A percentile compares a stretch with the other conserved stretches of the same genome.
Conservation (phyloP, 2,113 vertebrate genomes). For the Sapayoa aenigma region DNA sequence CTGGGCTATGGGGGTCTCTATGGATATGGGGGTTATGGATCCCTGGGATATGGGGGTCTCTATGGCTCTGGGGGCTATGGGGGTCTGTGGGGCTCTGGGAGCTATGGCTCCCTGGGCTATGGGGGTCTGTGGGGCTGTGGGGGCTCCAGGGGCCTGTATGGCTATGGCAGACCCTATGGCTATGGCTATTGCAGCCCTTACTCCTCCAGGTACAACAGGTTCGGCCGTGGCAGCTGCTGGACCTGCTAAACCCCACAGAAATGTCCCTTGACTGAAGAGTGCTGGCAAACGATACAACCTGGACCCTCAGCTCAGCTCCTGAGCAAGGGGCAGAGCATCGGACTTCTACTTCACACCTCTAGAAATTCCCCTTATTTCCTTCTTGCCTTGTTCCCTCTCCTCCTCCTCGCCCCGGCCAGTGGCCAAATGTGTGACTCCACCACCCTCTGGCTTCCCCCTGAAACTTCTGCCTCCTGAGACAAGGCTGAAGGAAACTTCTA, state of each 20-base stretch:
- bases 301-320: background rate
- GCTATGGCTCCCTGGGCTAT: background rate
- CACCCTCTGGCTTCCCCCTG: background rate
- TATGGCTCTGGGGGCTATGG: background rate
- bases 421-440: too few relatives aligned
- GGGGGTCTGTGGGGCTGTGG: background rate
- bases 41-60: background rate
- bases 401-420: background rate
- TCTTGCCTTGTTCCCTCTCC: background rate
- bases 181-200: background rate
- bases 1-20: background rate
- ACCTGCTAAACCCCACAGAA: background rate
- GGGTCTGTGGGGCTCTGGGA: background rate
- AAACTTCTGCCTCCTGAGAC: background rate
- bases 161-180: background rate
- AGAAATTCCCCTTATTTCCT: background rate
- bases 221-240: background rate
- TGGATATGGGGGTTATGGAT: background rate
- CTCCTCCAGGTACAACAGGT: background rate
- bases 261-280: background rate
- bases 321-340: background rate
- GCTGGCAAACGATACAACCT: accelerated
- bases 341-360: background rate
- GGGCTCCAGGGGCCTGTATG: background rate
- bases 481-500: background rate